phyloP scores from a whole-genome alignment of 2,797 vertebrate genomes.

The Gouania willdenowi region DNA sequence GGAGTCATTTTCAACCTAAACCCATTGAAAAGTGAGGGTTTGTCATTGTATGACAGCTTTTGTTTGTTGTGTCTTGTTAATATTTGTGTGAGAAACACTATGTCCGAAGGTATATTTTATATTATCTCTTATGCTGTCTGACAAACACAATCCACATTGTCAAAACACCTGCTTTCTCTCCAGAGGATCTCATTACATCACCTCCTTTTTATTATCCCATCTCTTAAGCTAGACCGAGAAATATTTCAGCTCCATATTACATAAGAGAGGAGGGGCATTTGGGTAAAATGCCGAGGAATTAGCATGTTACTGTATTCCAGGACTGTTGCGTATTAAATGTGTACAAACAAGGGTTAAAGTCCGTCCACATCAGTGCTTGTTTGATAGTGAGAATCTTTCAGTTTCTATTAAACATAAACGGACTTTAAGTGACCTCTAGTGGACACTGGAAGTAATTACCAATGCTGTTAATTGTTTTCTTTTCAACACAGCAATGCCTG shows the following conservation, averaged over 20 bases:
- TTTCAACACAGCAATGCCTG: constrained; percentile 3
- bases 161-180: constrained; percentile 15
- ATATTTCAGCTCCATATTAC: constrained; percentile 19
- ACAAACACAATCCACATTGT: background rate
- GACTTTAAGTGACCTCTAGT: constrained; percentile 58
- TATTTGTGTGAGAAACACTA: background rate
- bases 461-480: constrained; percentile 23
- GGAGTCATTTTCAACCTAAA: background rate
- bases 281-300: constrained; percentile 10
- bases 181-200: constrained; percentile 33
- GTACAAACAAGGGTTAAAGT: constrained; percentile 57
- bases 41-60: too few relatives aligned
- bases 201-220: constrained; percentile 30
- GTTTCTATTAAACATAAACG: constrained; percentile 45
- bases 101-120: background rate
- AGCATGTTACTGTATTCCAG: constrained; percentile 39
- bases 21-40: background rate
- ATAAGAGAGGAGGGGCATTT: too few relatives aligned
- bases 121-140: background rate
- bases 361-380: constrained; percentile 26
- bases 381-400: constrained; percentile 8
- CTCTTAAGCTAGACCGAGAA: constrained; percentile 44
- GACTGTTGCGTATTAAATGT: constrained; percentile 38
- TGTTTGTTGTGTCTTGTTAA: background rate
- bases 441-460: constrained; percentile 26